phyloP scores from a whole-genome alignment of 2,888 invertebrate genomes.

The Drosophila glabriapex region DNA sequence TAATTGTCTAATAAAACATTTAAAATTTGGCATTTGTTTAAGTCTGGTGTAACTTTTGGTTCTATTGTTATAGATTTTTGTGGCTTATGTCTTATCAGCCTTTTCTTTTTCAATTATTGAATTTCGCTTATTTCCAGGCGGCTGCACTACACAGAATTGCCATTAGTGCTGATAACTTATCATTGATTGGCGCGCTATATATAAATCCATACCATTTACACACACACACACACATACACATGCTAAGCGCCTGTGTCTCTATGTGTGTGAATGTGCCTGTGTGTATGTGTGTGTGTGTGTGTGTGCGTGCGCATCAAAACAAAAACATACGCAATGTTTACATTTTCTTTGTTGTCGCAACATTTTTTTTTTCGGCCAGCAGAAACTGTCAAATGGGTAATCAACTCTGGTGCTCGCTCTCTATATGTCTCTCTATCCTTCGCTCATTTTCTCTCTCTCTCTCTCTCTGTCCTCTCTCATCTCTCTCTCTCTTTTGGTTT shows the following conservation, averaged over 20 bases:
- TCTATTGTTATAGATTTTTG: slow-evolving; percentile 7
- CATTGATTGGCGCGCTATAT: slow-evolving; percentile 58
- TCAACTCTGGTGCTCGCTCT: slow-evolving; percentile 54
- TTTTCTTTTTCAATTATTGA: slow-evolving; percentile 45
- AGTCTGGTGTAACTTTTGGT: slow-evolving; percentile 43
- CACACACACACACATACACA: slow-evolving; percentile 11
- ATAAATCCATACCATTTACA: slow-evolving; percentile 45
- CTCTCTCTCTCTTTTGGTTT: slow-evolving; percentile 34
- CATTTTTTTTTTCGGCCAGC: slow-evolving; percentile 48
- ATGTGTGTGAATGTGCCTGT: not conserved
- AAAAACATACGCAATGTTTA: slow-evolving; percentile 76
- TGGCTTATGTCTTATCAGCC: slow-evolving; percentile 27
- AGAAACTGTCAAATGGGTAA: slow-evolving; percentile 67
- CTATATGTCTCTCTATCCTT: slow-evolving; percentile 3
- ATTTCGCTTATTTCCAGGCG: slow-evolving; percentile 64
- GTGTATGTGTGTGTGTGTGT: slow-evolving; percentile 1
- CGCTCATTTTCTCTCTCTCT: slow-evolving; percentile 13
- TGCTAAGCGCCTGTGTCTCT: not conserved
- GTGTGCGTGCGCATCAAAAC: slow-evolving; percentile 66
- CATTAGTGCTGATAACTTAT: slow-evolving; percentile 68
- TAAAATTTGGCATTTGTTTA: slow-evolving; percentile 55
- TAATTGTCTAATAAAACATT: slow-evolving; percentile 35
- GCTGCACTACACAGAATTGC: slow-evolving; percentile 48
- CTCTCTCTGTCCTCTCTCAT: slow-evolving; percentile 1
- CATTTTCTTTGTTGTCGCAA: slow-evolving; percentile 75